Base-by-base conservation (phyloP, 2,888 invertebrate species). In the Gymnosoma rotundatum region DNA sequence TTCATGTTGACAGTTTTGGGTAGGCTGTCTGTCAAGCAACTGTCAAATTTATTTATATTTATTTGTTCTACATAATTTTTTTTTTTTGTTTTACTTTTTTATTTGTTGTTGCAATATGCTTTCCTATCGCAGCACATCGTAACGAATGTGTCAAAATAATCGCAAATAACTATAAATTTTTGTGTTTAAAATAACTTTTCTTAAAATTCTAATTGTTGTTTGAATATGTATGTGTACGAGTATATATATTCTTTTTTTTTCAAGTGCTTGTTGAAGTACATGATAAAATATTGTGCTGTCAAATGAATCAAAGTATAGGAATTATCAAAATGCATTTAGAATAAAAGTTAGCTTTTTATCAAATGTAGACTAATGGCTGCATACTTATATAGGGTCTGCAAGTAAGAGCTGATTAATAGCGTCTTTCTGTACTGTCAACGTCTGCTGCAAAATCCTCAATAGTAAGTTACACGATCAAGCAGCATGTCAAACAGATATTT, bases 1-100 rank as follows among this genome's bases (percentile, higher is more conserved):
- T 67, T 20, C 21, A 14, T 18, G 74, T 81, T 87, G 87, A 87
- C 87, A 87, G 78, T 79, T 85, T 80, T 86, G 78, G 84, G 83
- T 67, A 78, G 78, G 78, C 83, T 86, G 87, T 83, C 85, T 76
- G 83, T 87, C 87, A 86, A 79, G 38, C 56, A 76, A 81, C 69
- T 83, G 81, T 74, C 83, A 80, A 61, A 83, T 78, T 48, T 78
- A 70, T 78, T 70, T 78, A 42, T 76, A 74, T 66, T 67, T 8
- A 25, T 70, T 54, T 52, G 38, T 58, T 63, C 20, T 45, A 67
- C 60, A 54, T 60, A 50, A 52, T 56, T 14, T 8, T 73, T n/a
- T 45, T 61, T 25, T 25, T 25, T 25, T 25, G 4, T 1, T 25
- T 25, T 25, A 2, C 1, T 25, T 25, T 25, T 25, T 25, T 25